Evolutionary conservation across 2,888 invertebrate species (phyloP), one percentile per base, ranked within the genome.

Genomic region (Eristalinus sepulchralis): DNA sequence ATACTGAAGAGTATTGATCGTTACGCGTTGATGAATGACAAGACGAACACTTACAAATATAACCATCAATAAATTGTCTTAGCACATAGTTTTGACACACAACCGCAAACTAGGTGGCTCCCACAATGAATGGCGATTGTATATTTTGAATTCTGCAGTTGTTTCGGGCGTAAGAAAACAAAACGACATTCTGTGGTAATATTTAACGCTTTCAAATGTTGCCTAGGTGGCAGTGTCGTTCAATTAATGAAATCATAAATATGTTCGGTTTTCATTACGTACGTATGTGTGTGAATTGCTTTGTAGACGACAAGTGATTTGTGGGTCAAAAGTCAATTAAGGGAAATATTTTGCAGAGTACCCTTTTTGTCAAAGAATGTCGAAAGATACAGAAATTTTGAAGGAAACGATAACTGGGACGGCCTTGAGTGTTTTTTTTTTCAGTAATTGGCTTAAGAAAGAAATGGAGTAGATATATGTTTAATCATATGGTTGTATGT

Each of bases 281-380:
- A 36, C 36, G 68, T 70, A 33, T 78, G 64, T 78, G 60, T 60
- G 73, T 66, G n/a, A n/a, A 33, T 66, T 39, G 39, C 70, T 68
- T 36, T 13, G 13, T 82, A 64, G 70, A 78, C 72, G 70, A 64
- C 72, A 17, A 20, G 11, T 59, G 64, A 72, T 64, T 62, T 33
- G 11, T 47, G n/a, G 78, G 73, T 86, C 78, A 78, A 64, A 78
- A 83, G 86, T 86, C 83, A 86, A 86, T 83, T 86, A 78, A 64
- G 73, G 83, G 62, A 63, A 83, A 64, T 70, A 73, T 85, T 72
- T 13, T n/a, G 68, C 34, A 55, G n/a, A 5, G 39, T 34, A 34
- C 39, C 34, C 22, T 60, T 62, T 78, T n/a, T n/a, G n/a, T n/a
- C n/a, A n/a, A n/a, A n/a, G n/a, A n/a, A n/a, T n/a, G n/a, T n/a